Evolutionary conservation across 1,140 invertebrate genomes (phyloP).

Genomic region (Trichomalopsis sarcophagae): DNA sequence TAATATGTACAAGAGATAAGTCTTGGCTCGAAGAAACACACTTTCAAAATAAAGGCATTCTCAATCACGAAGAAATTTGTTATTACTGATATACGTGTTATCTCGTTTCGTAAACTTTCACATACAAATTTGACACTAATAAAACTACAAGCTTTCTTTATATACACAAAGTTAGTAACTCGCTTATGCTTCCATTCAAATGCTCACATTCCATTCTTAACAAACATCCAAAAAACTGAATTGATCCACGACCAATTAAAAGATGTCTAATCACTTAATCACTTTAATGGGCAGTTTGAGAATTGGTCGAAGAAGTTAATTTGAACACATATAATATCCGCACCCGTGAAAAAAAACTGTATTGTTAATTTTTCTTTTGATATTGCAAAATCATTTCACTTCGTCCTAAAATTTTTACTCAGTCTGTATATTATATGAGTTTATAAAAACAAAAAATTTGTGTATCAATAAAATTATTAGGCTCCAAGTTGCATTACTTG

Average conservation of each 20-base stretch:
- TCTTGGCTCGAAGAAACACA: not conserved
- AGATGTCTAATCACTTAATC: not conserved
- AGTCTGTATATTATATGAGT: not conserved
- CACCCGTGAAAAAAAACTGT: not conserved
- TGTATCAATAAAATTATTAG: too few relatives aligned
- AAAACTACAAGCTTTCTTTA: not conserved
- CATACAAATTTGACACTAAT: not conserved
- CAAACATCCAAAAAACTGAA: not conserved
- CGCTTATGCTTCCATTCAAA: not conserved
- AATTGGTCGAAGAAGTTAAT: not conserved
- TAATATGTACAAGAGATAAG: constrained; percentile 26
- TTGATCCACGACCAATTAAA: not conserved
- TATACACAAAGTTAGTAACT: not conserved
- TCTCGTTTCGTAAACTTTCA: not conserved
- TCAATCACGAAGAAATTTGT: not conserved
- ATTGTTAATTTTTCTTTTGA: too few relatives aligned
- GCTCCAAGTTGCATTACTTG: not conserved
- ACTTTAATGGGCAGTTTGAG: not conserved
- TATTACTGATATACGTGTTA: not conserved
- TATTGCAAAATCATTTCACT: too few relatives aligned
- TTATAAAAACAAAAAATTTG: not conserved
- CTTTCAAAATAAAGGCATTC: not conserved
- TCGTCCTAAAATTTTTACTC: not conserved
- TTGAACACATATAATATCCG: not conserved
- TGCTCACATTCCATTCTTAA: not conserved